These are phyloP conservation scores for Zaprionus capensis DNA, from an alignment of 1,140 invertebrate genomes.

Conservation along the genomic window DNA sequence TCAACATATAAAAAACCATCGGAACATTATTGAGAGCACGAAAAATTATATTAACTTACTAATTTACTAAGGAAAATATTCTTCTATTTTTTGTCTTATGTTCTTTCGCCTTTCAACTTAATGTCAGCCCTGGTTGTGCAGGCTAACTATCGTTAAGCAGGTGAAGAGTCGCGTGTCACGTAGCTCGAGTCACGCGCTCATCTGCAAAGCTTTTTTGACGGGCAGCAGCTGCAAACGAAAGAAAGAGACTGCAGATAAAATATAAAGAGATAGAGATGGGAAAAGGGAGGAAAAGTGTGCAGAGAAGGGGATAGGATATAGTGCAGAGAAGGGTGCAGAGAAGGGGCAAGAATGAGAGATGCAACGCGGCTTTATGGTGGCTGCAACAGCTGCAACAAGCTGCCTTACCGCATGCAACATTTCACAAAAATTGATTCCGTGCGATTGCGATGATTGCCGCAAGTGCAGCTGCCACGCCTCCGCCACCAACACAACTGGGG, in stretches of 20 bases:
- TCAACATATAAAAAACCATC: no score
- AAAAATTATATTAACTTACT: no score
- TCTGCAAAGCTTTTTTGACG: background rate
- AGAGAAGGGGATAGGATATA: no score
- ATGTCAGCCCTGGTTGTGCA: no score
- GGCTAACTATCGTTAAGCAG: no score
- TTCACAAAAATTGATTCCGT: constrained; percentile 61
- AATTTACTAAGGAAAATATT: no score
- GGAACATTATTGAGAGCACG: no score
- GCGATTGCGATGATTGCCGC: constrained; percentile 55
- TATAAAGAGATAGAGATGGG: background rate
- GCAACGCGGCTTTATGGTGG: background rate
- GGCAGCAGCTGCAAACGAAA: background rate
- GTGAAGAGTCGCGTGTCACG: background rate
- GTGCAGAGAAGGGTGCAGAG: background rate
- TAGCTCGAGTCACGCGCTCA: no score
- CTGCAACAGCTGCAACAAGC: constrained; percentile 37
- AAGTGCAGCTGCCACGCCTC: constrained; percentile 38
- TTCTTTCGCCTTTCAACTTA: no score
- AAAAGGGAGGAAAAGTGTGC: no score
- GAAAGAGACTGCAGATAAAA: background rate
- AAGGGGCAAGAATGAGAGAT: background rate
- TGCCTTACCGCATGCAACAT: constrained; percentile 43
- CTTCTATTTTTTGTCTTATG: no score
- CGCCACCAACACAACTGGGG: background rate